Evolutionary conservation across 1,140 invertebrate genomes (phyloP), one percentile per base, ranked within the genome.

Genomic region (Uloborus diversus): DNA sequence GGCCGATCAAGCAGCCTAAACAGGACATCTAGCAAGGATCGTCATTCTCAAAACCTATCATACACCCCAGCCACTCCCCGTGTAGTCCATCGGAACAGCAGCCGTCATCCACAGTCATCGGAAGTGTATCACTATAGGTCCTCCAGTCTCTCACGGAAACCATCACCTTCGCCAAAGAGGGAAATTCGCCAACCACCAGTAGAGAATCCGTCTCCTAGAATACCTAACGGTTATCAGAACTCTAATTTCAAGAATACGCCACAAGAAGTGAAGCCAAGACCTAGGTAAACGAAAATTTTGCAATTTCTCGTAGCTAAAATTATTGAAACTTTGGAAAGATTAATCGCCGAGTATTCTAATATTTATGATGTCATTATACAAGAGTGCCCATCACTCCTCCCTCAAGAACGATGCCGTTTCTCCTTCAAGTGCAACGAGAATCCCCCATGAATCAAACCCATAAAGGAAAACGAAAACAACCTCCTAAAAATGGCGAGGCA

Each of bases 1-100:
- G 61, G 30, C 42, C 66, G 79, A 23, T 80, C 79, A 0, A 80
- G 66, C 30, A 80, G 79, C 28, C 32, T 80, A 35, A 71, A 51
- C 17, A 33, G 79, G 30, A 28, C 59, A 4, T 32, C 59, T 3
- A 71, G 68, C 47, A 68, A 37, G 49, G 76, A 79, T 17, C 76
- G 76, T 4, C 76, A 68, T 4, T 68, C 65, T n/a, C 65, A 59
- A 5, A 4, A 51, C 37, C 20, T 76, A 17, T 59, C 51, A 1
- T 79, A 62, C 14, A 79, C 64, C 23, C 76, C 62, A 1, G 62
- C 76, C 1, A 79, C 76, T 4, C 76, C 76, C 47, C 62, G 65
- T 11, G 13, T 33, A 3, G 17, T 13, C 1, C 49, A 59, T 17
- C 51, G 76, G 17, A 64, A 64, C 30, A 76, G 61, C 23, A 47